These are phyloP conservation scores for Chionoecetes opilio DNA, from an alignment of 1,140 invertebrate genomes.

Conservation along the genomic window DNA sequence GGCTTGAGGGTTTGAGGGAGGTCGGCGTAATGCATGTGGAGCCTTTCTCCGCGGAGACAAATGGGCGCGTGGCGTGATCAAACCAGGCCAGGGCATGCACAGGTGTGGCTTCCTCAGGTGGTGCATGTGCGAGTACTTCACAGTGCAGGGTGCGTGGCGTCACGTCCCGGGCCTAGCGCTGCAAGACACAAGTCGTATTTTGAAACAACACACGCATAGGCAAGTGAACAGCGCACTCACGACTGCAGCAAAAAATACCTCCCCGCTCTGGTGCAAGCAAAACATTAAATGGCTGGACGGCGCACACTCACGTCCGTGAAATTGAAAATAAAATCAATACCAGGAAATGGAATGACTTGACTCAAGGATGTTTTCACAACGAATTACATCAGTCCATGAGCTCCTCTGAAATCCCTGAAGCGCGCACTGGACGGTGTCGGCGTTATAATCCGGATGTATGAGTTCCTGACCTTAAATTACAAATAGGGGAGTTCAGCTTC, in stretches of 20 bases:
- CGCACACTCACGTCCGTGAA: not conserved
- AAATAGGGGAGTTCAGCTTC: slow-evolving; percentile 9
- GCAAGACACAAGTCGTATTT: too few relatives aligned
- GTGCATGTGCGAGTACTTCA: not conserved
- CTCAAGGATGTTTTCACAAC: not conserved
- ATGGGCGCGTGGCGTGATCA: too few relatives aligned
- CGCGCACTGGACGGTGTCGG: not conserved
- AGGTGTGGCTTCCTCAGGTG: not conserved
- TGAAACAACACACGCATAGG: not conserved
- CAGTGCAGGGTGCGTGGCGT: not conserved
- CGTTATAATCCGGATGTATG: not conserved
- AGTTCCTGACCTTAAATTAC: not conserved
- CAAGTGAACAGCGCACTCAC: not conserved
- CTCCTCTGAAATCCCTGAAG: not conserved
- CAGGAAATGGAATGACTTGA: not conserved
- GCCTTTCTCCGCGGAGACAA: too few relatives aligned
- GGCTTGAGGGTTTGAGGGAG: not conserved
- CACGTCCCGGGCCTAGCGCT: too few relatives aligned
- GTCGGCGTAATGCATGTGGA: not conserved
- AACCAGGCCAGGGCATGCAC: too few relatives aligned
- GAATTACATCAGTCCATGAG: not conserved
- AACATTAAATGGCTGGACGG: not conserved
- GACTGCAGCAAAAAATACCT: not conserved
- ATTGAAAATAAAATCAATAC: not conserved
- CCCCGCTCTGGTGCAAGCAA: not conserved